Conservation (phyloP, 2,888 invertebrate species). For the Dicranocentrus wangi region DNA sequence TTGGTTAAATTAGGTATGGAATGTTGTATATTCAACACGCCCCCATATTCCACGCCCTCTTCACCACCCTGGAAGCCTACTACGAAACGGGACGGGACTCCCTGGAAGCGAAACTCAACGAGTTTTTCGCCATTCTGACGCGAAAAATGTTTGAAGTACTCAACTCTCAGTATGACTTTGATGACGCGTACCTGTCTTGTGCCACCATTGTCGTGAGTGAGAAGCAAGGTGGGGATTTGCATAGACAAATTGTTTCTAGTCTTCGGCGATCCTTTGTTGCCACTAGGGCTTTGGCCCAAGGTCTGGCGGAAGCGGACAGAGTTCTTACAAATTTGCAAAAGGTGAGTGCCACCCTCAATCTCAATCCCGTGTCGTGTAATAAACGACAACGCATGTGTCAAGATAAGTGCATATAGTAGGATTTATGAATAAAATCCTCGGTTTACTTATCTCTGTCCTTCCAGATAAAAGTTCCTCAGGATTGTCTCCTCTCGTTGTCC, state of each 20-base stretch:
- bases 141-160: slow-evolving; percentile 97
- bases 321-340: slow-evolving; percentile 72
- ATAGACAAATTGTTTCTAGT: slow-evolving; percentile 73
- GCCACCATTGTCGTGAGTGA: slow-evolving; percentile 72
- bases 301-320: slow-evolving; percentile 77
- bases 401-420: too few species aligned
- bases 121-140: slow-evolving; percentile 93
- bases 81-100: slow-evolving; percentile 89
- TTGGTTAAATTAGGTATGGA: slow-evolving; percentile 88
- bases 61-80: slow-evolving; percentile 90
- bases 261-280: slow-evolving; percentile 89
- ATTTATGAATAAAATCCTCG: too few species aligned
- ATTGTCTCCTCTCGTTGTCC: slow-evolving; percentile 69
- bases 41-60: slow-evolving; percentile 92
- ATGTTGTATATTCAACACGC: slow-evolving; percentile 95
- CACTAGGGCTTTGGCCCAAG: slow-evolving; percentile 93
- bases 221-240: slow-evolving; percentile 72
- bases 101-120: slow-evolving; percentile 90
- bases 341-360: too few species aligned
- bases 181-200: slow-evolving; percentile 77
- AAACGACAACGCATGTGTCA: too few species aligned
- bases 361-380: too few species aligned
- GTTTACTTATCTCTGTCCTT: too few species aligned
- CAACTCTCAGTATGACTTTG: slow-evolving; percentile 92
- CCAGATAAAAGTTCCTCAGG: slow-evolving; percentile 69